Evolutionary conservation across 2,797 vertebrate species (phyloP), one percentile per base, ranked within the genome.

Genomic region (Takifugu ocellatus): DNA sequence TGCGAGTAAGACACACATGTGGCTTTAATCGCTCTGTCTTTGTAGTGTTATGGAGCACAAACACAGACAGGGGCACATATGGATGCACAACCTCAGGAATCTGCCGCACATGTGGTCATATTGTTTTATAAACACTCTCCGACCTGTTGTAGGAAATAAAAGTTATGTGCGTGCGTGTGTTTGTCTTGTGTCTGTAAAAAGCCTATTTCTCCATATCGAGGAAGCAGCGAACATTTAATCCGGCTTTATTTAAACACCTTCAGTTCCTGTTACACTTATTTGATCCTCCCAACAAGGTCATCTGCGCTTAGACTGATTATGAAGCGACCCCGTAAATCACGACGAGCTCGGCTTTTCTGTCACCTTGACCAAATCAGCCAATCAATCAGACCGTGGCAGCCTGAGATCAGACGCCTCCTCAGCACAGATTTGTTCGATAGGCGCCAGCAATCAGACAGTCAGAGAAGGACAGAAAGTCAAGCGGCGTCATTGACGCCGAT

Each of bases 1-100:
- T 71, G 77, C 45, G 79, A 87, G 68, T 85, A 77, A 72, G 72
- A 61, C 49, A 12, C 57, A 69, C 86, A 91, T 79, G 73, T 88
- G 88, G 79, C 72, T 79, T 63, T 59, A 59, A 88, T 90, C 77
- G 83, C 29, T 14, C 27, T 29, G 52, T 69, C 78, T 87, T 83
- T 84, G 78, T 81, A 72, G 82, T 54, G 63, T 75, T 79, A 58
- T 82, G 51, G 65, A 44, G 67, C 67, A 67, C 54, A 69, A 65
- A 71, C 70, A 50, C 59, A 80, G 64, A 72, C 50, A 3, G 24
- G 60, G 44, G 56, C 56, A 61, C 75, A 74, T 52, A 62, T 68
- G 75, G 56, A 64, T 14, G 27, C n/a, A 33, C 47, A 36, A 59
- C 65, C 65, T 73, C 45, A 66, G 77, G 66, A 77, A 60, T 77